These are phyloP conservation scores for Ammodytes marinus DNA, from an alignment of 2,113 vertebrate genomes.

Conservation along the genomic window DNA sequence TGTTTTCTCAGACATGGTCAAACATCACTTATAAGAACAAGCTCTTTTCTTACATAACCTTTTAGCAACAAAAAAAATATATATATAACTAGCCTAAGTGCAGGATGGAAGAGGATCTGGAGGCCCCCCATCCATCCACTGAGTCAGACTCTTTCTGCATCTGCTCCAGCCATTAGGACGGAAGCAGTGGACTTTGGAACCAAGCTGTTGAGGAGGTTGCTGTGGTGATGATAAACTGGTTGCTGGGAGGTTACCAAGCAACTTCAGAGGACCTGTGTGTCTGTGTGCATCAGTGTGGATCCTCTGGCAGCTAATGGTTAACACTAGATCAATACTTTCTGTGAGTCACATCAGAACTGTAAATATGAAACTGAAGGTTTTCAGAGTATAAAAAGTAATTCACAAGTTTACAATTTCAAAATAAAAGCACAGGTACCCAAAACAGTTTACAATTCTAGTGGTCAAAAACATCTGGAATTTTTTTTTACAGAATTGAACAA, in stretches of 20 bases:
- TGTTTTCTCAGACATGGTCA: no score
- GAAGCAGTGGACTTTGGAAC: slow-evolving; percentile 58
- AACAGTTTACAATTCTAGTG: background rate
- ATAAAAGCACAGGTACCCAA: background rate
- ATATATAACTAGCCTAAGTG: no score
- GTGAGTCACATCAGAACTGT: slow-evolving; percentile 6
- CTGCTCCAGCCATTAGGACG: slow-evolving; percentile 14
- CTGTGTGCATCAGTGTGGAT: slow-evolving; percentile 14
- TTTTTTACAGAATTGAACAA: background rate
- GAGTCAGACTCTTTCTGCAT: background rate
- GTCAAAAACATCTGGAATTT: background rate
- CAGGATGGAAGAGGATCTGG: background rate
- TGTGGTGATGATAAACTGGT: slow-evolving; percentile 39
- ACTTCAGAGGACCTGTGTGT: slow-evolving; percentile 46
- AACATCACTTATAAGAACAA: no score
- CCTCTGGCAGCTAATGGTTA: slow-evolving; percentile 70
- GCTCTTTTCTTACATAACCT: background rate
- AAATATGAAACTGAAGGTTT: background rate
- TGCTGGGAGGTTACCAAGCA: slow-evolving; percentile 55
- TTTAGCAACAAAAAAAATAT: no score
- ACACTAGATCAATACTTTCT: slow-evolving; percentile 53
- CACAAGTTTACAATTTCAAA: background rate
- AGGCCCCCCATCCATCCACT: background rate
- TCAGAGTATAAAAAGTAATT: background rate
- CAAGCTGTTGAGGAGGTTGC: slow-evolving; percentile 28